Conservation (phyloP, 2,113 vertebrate genomes). For the Notothenia rossii region DNA sequence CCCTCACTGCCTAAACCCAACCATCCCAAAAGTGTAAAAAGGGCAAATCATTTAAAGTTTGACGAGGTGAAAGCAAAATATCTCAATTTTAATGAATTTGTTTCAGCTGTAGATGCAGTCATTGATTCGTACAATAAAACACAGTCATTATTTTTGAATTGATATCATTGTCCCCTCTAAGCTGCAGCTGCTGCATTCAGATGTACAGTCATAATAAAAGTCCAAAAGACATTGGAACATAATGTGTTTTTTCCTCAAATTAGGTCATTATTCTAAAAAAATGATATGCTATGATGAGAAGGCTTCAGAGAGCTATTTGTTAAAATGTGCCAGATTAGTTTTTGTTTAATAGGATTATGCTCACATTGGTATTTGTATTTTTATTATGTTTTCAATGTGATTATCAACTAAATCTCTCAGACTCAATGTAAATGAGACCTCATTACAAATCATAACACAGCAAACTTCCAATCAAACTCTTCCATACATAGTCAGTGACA, state of each 20-base stretch:
- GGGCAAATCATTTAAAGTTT: background rate
- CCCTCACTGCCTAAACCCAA: slow-evolving; percentile 11
- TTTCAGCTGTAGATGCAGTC: slow-evolving; percentile 30
- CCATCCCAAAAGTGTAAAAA: slow-evolving; percentile 27
- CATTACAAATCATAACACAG: background rate
- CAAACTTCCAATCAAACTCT: background rate
- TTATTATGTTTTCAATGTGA: slow-evolving; percentile 15
- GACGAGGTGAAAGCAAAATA: slow-evolving; percentile 9
- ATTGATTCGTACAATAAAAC: slow-evolving; percentile 38
- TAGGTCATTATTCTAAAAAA: slow-evolving; percentile 30
- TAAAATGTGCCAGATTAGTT: slow-evolving; percentile 41
- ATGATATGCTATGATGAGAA: slow-evolving; percentile 14
- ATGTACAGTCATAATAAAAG: slow-evolving; percentile 28
- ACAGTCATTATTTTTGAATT: slow-evolving; percentile 28
- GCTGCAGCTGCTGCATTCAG: slow-evolving; percentile 65
- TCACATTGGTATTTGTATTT: slow-evolving; percentile 30
- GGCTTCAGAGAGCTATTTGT: slow-evolving; percentile 31
- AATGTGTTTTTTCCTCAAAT: slow-evolving; percentile 46
- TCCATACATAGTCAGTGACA: background rate
- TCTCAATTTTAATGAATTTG: slow-evolving; percentile 16
- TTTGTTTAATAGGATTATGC: slow-evolving; percentile 46
- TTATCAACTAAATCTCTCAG: slow-evolving; percentile 16
- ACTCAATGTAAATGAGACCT: slow-evolving; percentile 10
- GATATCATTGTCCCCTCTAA: slow-evolving; percentile 12
- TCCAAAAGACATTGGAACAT: slow-evolving; percentile 28